Evolutionary conservation across 2,797 vertebrate species (phyloP).

Genomic region (Liasis olivaceus): DNA sequence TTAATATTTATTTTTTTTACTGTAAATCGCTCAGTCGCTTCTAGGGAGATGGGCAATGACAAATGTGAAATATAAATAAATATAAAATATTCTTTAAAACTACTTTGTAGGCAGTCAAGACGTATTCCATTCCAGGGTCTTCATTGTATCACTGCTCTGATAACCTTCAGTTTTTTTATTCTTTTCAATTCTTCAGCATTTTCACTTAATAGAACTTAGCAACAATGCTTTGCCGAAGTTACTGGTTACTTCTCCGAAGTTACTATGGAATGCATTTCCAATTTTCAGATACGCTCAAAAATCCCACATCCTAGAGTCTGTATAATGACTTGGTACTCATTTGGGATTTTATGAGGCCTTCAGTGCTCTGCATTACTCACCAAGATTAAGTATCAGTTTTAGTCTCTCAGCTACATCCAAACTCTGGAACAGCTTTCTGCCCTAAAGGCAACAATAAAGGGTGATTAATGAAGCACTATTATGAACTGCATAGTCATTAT

Average conservation of each 20-base stretch:
- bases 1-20: no score
- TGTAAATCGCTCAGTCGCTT: no score
- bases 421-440: conserved; percentile 90
- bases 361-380: conserved; percentile 75
- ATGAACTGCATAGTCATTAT: not conserved
- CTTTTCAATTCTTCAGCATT: not conserved
- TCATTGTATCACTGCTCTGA: not conserved
- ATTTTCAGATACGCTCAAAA: not conserved
- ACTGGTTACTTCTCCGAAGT: no score
- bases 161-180: not conserved
- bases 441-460: conserved; percentile 73
- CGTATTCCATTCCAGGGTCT: not conserved
- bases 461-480: not conserved
- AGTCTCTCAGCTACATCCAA: conserved; percentile 90
- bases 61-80: no score
- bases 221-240: not conserved
- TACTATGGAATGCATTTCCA: not conserved
- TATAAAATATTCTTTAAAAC: not conserved
- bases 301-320: not conserved
- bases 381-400: conserved; percentile 91
- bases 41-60: no score
- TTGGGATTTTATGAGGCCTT: conserved; percentile 24
- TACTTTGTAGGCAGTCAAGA: not conserved
- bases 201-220: not conserved
- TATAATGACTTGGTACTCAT: not conserved